Evolutionary conservation across 2,888 invertebrate species (phyloP).

Genomic region (Orthosia gracilis): DNA sequence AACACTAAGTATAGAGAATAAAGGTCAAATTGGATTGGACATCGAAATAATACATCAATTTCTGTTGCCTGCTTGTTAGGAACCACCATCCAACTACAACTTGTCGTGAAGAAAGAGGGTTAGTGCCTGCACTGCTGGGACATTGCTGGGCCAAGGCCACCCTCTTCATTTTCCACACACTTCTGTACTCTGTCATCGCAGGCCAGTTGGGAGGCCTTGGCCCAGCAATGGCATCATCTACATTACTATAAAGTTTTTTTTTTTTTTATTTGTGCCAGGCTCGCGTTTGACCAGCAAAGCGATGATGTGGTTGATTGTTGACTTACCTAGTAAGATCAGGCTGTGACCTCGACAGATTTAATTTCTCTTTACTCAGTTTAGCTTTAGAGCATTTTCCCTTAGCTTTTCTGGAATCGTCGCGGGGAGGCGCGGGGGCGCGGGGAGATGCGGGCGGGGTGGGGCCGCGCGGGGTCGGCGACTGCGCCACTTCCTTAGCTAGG

Average conservation of each 20-base stretch:
- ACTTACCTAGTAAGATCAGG: conserved; percentile 94
- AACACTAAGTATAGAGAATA: conserved; percentile 71
- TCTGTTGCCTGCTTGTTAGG: background rate
- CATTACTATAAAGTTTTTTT: too few relatives aligned
- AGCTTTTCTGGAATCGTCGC: conserved; percentile 76
- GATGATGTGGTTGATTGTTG: too few relatives aligned
- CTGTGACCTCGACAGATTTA: conserved; percentile 94
- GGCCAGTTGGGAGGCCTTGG: too few relatives aligned
- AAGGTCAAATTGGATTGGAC: conserved; percentile 9
- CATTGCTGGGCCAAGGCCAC: background rate
- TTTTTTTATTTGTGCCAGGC: too few relatives aligned
- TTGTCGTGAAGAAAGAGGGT: background rate
- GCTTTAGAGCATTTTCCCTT: conserved; percentile 83
- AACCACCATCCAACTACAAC: background rate
- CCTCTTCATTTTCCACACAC: background rate
- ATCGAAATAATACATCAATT: background rate
- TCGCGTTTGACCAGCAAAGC: too few relatives aligned
- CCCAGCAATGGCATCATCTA: too few relatives aligned
- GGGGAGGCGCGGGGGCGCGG: conserved; percentile 72
- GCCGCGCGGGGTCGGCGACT: conserved; percentile 83
- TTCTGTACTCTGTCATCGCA: background rate
- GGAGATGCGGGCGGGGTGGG: conserved; percentile 83
- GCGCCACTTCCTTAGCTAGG: conserved; percentile 94
- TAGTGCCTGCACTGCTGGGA: too few relatives aligned
- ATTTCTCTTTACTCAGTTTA: conserved; percentile 90